Base-by-base conservation (phyloP, 2,797 vertebrate genomes). In the Streptopelia turtur region DNA sequence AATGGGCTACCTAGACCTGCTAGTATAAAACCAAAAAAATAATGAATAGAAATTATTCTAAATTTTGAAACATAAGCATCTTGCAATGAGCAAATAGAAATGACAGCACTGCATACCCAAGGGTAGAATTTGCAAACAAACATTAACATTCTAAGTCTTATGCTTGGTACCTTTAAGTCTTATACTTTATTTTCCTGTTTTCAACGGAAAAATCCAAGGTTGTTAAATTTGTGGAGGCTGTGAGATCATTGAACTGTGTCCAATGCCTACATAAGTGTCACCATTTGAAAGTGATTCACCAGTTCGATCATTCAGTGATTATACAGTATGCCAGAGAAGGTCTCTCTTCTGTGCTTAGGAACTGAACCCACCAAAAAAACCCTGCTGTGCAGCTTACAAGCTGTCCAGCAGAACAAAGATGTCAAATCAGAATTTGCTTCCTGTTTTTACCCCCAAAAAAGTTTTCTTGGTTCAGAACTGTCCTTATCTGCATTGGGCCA, bases 391-490 rank as follows among this genome's bases (percentile, higher is more conserved):
- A 69, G 37, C 86, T 91, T 92, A 65, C 59, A 95, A 89, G 61
- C 59, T 90, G 25, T 86, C 39, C 43, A 79, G 55, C 70, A 55
- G 64, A 88, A 74, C 39, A 82, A 70, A 93, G 23, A 56, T 88
- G 59, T 95, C 87, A 87, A 83, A 89, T 71, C n/a, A 85, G 63
- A 87, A 88, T 84, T 72, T 89, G 28, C 66, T 80, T 92, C 75
- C 53, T 78, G 50, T 84, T 56, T 76, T 64, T 16, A 25, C 16
- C 24, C 49, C 50, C 47, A 35, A 53, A 50, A 63, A 59, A 25
- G 6, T 65, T 87, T 74, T 87, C 31, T 60, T 82, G 7, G 11
- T 77, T 94, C 69, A 90, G 75, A 94, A 84, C 24, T 53, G 11
- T 41, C 28, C 37, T 89, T 66, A 16, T 53, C 35, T 66, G 8